Evolutionary conservation across 2,797 vertebrate genomes (phyloP).

Genomic region (Tokudaia tokunoshimensis): DNA sequence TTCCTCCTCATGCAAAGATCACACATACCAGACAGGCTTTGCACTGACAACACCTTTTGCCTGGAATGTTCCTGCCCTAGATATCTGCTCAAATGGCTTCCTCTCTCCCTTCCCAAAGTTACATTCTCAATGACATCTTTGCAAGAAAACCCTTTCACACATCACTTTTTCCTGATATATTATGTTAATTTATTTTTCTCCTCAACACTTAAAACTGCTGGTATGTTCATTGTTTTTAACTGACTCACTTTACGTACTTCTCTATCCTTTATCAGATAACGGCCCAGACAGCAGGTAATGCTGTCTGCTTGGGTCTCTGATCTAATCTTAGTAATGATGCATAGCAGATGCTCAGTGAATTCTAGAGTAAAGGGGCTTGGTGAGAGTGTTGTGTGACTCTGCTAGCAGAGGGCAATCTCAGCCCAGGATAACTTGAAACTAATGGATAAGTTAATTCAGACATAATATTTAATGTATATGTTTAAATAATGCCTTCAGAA

Average conservation of each 20-base stretch:
- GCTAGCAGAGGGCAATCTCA: not conserved
- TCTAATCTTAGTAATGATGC: not conserved
- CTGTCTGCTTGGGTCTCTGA: not conserved
- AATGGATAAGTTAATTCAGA: not conserved
- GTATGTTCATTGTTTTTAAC: not conserved
- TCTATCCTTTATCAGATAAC: not conserved
- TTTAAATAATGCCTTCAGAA: not conserved
- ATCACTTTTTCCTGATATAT: not conserved
- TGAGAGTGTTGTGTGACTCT: not conserved
- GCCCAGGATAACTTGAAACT: not conserved
- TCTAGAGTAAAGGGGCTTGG: not conserved
- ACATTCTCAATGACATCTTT: not conserved
- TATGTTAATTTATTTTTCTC: constrained; percentile 23
- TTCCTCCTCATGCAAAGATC: not conserved
- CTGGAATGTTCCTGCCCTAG: not conserved
- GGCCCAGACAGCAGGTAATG: not conserved
- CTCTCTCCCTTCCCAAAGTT: not conserved
- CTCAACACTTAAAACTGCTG: not conserved
- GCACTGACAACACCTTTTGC: not conserved
- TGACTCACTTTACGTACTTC: not conserved
- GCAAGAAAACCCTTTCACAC: not conserved
- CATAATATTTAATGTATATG: not conserved
- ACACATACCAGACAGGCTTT: not conserved
- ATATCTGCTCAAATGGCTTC: not conserved
- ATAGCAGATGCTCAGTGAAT: not conserved